Percentiles rank a stretch among this genome's conserved stretches.
Evolutionary conservation across 2,888 invertebrate species (phyloP).

Genomic region (Lasioglossum calceatum): DNA sequence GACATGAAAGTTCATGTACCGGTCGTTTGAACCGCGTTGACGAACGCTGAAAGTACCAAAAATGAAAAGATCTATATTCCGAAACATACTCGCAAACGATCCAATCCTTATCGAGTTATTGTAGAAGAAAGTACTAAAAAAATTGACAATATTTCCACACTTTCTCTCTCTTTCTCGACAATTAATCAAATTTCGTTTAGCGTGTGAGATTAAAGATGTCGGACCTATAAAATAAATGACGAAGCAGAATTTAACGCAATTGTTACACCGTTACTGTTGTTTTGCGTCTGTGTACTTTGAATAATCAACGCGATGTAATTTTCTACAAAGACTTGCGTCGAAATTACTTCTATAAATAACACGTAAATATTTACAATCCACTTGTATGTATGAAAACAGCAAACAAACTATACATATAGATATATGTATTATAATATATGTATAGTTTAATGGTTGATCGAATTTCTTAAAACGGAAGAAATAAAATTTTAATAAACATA

Average conservation of each 20-base stretch:
- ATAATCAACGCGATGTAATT: slow-evolving; percentile 45
- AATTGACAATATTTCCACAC: slow-evolving; percentile 11
- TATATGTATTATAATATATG: background rate
- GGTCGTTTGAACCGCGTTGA: background rate
- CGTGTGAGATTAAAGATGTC: background rate
- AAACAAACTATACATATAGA: slow-evolving; percentile 16
- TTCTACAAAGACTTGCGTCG: slow-evolving; percentile 41
- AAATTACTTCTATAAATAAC: slow-evolving; percentile 49
- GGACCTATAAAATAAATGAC: slow-evolving; percentile 6
- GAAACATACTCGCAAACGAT: background rate
- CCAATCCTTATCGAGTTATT: slow-evolving; percentile 6
- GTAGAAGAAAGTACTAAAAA: slow-evolving; percentile 19
- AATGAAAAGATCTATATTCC: background rate
- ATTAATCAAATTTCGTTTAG: slow-evolving; percentile 14
- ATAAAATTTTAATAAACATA: slow-evolving; percentile 12
- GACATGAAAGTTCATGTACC: background rate
- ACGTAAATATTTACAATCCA: slow-evolving; percentile 35
- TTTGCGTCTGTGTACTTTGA: slow-evolving; percentile 43
- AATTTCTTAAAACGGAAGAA: slow-evolving; percentile 4
- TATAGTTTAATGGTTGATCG: slow-evolving; percentile 21
- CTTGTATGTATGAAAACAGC: slow-evolving; percentile 14
- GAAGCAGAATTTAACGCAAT: background rate
- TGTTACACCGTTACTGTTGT: slow-evolving; percentile 14
- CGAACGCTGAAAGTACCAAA: slow-evolving; percentile 1
- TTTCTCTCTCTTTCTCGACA: slow-evolving; percentile 4